phyloP scores from a whole-genome alignment of 2,797 vertebrate genomes.

The Chelonia mydas region DNA sequence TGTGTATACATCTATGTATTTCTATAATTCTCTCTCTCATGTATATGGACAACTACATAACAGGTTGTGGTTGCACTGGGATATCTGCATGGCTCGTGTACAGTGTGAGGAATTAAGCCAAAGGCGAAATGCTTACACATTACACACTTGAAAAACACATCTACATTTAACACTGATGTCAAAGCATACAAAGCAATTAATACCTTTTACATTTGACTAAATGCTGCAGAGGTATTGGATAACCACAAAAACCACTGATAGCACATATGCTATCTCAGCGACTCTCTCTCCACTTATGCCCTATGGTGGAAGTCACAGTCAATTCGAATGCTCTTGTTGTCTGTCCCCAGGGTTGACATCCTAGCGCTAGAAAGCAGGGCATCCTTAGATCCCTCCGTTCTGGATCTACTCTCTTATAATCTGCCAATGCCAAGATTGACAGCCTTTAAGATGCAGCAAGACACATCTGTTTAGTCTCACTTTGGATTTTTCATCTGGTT shows the following conservation, averaged over 20 bases:
- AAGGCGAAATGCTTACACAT: conserved; percentile 47
- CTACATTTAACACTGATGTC: conserved; percentile 34
- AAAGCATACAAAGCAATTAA: conserved; percentile 57
- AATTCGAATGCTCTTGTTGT: neutral
- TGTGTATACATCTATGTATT: conserved; percentile 77
- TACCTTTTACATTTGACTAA: conserved; percentile 1
- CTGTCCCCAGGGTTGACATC: neutral
- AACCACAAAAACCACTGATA: neutral
- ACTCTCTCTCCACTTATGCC: neutral
- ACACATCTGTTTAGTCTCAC: neutral
- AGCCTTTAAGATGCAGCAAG: neutral
- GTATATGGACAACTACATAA: conserved; percentile 68
- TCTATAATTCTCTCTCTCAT: neutral
- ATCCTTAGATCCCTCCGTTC: neutral
- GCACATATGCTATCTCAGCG: neutral
- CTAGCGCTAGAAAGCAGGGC: neutral
- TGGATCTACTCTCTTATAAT: neutral
- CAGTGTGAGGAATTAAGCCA: conserved; percentile 64
- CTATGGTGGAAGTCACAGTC: neutral
- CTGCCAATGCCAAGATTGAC: neutral
- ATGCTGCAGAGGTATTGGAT: neutral
- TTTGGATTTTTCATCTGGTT: neutral
- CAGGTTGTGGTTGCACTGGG: conserved; percentile 54
- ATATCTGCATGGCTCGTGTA: conserved; percentile 43
- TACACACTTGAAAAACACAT: conserved; percentile 66